Conservation (phyloP, 2,797 vertebrate genomes). For the Sebastiscus tertius region DNA sequence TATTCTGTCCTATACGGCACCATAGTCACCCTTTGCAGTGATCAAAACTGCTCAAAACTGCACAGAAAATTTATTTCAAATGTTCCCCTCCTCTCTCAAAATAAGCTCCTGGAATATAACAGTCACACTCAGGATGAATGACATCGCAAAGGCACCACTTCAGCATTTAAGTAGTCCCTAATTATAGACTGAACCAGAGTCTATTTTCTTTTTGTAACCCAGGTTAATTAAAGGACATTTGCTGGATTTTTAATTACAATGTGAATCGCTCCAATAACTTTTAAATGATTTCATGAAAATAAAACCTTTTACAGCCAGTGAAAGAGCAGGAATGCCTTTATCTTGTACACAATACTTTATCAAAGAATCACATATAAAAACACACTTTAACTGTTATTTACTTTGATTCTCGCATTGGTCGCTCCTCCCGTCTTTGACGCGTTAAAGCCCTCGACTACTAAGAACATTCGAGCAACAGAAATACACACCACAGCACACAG, state of each 20-base stretch:
- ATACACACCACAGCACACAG: conserved; percentile 75
- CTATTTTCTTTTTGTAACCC: conserved; percentile 61
- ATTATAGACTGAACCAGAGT: conserved; percentile 52
- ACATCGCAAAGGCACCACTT: conserved; percentile 53
- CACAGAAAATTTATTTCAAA: conserved; percentile 35
- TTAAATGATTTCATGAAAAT: conserved; percentile 50
- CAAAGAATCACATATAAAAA: conserved; percentile 85
- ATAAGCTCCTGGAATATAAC: conserved; percentile 21
- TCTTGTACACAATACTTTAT: conserved; percentile 83
- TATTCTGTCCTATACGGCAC: conserved; percentile 24
- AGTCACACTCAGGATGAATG: conserved; percentile 44
- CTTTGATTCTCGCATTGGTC: conserved; percentile 42
- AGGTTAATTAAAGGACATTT: conserved; percentile 66
- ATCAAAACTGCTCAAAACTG: conserved; percentile 39
- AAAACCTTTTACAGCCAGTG: conserved; percentile 39
- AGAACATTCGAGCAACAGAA: conserved; percentile 72
- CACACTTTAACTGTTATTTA: conserved; percentile 53
- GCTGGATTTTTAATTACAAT: conserved; percentile 65
- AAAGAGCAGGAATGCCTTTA: conserved; percentile 63
- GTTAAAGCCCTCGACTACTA: conserved; percentile 64
- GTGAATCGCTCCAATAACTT: conserved; percentile 44
- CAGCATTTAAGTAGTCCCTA: conserved; percentile 57
- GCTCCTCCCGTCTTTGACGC: conserved; percentile 34
- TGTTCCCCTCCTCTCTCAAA: conserved; percentile 12
- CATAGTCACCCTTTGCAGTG: conserved; percentile 21